These are phyloP conservation scores for Pantelozetes paolii DNA, from an alignment of 2,888 invertebrate genomes.

Conservation along the genomic window DNA sequence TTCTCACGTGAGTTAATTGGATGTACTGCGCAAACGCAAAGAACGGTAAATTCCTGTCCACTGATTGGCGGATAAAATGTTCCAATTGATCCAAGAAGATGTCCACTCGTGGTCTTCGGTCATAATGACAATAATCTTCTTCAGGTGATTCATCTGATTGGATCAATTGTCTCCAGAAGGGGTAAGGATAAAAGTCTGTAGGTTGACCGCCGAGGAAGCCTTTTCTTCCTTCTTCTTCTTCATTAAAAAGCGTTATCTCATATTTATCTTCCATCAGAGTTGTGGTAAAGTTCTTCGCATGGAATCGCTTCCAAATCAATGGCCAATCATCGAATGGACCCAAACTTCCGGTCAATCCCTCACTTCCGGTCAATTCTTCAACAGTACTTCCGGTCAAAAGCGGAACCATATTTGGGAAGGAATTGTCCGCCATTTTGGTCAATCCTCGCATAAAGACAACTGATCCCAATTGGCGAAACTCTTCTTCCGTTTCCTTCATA, in stretches of 20 bases:
- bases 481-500: constrained; percentile 67
- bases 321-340: constrained; percentile 55
- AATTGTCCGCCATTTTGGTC: constrained; percentile 90
- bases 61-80: constrained; percentile 45
- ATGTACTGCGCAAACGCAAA: too few relatives aligned
- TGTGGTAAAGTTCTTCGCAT: constrained; percentile 68
- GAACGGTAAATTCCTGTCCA: too few relatives aligned
- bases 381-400: constrained; percentile 71
- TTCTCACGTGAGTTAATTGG: too few relatives aligned
- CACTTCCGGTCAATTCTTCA: too few relatives aligned
- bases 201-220: background rate
- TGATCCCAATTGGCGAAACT: constrained; percentile 58
- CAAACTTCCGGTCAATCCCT: too few relatives aligned
- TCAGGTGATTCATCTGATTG: background rate
- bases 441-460: constrained; percentile 78
- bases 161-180: too few relatives aligned
- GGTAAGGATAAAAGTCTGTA: too few relatives aligned
- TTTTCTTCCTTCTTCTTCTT: constrained; percentile 62
- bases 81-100: constrained; percentile 34
- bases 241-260: constrained; percentile 73
- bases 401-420: constrained; percentile 82
- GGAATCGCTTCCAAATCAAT: constrained; percentile 77
- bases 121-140: constrained; percentile 16
- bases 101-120: constrained; percentile 31
- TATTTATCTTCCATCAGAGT: constrained; percentile 78